Evolutionary conservation across 2,113 vertebrate species (phyloP), one percentile per base, ranked within the genome.

Genomic region (Dascyllus trimaculatus): DNA sequence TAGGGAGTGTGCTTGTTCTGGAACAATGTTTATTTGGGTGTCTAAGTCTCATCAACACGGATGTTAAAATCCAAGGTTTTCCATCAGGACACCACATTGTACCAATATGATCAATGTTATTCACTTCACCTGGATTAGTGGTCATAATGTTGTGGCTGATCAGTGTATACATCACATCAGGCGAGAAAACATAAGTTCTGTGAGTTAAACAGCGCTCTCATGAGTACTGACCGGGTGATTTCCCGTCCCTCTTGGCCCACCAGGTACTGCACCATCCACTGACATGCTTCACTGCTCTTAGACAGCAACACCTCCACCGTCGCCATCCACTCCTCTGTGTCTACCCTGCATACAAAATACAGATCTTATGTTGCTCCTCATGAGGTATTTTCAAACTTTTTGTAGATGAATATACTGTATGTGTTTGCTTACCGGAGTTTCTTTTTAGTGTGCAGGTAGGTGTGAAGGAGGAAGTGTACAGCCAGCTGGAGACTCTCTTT

Each of bases 291-390:
- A 49, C 95, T 95, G 92, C 97, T 99, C 93, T 98, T 99, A 35
- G 97, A 95, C 61, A 99, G 95, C 90, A 99, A 82, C 15, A 97
- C 97, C 92, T 99, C 98, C 68, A 98, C 97, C 13, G 97, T 97
- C 19, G 97, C 96, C 87, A 99, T 97, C 98, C 98, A 99, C 81
- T 99, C 98, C 91, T 98, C 98, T 63, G 97, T 99, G 88, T 99
- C 98, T 88, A 95, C 95, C 94, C 98, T 99, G 78, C 32, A 71
- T 0, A 19, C 4, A 11, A 9, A 71, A n/a, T 4, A 14, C 24
- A 32, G 38, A 13, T 25, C 4, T 26, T 21, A 81, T 11, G 1
- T 1, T 43, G 56, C 24, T n/a, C 43, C 57, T 57, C 14, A 9
- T 45, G 10, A 26, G 3, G 0, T 26, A 13, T 40, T 26, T 9